Evolutionary conservation across 2,113 vertebrate genomes (phyloP).

Genomic region (Apodemus speciosus): DNA sequence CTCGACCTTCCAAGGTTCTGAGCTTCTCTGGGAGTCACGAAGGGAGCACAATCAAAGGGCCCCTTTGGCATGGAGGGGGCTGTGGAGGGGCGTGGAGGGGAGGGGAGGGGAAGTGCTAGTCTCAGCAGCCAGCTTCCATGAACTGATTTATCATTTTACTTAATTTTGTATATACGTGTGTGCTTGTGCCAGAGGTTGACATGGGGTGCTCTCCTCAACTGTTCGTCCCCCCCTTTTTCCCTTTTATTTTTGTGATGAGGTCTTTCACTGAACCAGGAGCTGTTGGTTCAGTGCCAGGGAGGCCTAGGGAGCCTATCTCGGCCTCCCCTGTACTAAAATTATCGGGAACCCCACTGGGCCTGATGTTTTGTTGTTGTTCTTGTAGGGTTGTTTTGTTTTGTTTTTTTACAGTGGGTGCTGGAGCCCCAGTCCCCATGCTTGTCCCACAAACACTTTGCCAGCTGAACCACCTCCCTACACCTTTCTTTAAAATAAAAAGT

Average conservation of each 20-base stretch:
- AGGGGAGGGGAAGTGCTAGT: not conserved
- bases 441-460: not conserved
- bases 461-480: not conserved
- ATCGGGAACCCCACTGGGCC: too few species aligned
- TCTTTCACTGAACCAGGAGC: not conserved
- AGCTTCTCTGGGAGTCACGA: not conserved
- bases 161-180: not conserved
- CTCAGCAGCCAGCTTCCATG: not conserved
- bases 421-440: not conserved
- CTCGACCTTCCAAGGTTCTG: fast-evolving
- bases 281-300: not conserved
- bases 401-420: not conserved
- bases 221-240: not conserved
- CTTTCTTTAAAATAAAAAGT: not conserved
- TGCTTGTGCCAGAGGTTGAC: not conserved
- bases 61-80: too few species aligned
- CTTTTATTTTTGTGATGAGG: not conserved
- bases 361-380: not conserved
- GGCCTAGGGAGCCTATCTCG: not conserved
- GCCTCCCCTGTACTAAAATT: not conserved
- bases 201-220: not conserved
- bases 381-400: not conserved
- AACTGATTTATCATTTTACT: not conserved
- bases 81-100: too few species aligned
- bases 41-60: too few species aligned